Evolutionary conservation across 2,113 vertebrate genomes (phyloP).

Genomic region (Mus spicilegus): DNA sequence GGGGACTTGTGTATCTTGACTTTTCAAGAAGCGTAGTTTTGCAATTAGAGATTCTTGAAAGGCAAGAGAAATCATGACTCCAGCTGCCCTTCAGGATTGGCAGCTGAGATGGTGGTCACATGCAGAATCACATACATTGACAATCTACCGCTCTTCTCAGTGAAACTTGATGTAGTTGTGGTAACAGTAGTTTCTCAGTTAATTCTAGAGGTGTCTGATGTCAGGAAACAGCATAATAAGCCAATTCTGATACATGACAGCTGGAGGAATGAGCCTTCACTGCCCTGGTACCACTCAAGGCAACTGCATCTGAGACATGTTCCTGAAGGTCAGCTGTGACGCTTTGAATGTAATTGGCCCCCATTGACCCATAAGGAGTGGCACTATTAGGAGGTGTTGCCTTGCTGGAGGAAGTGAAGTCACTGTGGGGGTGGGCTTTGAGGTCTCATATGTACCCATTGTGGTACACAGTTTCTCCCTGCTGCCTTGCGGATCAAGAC

Average conservation of each 20-base stretch:
- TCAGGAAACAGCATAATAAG: background rate
- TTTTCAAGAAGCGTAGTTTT: background rate
- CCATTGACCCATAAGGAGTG: background rate
- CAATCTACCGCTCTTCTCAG: background rate
- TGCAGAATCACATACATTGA: background rate
- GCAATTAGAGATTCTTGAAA: background rate
- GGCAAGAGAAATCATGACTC: background rate
- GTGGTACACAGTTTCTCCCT: background rate
- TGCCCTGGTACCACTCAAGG: background rate
- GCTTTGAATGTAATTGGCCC: background rate
- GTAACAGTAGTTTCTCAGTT: background rate
- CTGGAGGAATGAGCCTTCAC: background rate
- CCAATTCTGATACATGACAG: background rate
- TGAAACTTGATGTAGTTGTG: too few species aligned
- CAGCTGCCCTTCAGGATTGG: background rate
- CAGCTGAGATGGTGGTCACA: background rate
- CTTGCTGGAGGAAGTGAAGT: background rate
- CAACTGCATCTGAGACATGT: background rate
- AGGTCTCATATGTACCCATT: background rate
- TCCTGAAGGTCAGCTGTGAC: background rate
- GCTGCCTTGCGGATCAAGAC: background rate
- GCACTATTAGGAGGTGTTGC: background rate
- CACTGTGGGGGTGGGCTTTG: background rate
- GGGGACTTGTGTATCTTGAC: background rate
- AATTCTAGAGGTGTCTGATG: background rate